Percentiles rank a stretch among this genome's conserved stretches.
Evolutionary conservation across 2,113 vertebrate species (phyloP).

Genomic region (Ornithorhynchus anatinus): DNA sequence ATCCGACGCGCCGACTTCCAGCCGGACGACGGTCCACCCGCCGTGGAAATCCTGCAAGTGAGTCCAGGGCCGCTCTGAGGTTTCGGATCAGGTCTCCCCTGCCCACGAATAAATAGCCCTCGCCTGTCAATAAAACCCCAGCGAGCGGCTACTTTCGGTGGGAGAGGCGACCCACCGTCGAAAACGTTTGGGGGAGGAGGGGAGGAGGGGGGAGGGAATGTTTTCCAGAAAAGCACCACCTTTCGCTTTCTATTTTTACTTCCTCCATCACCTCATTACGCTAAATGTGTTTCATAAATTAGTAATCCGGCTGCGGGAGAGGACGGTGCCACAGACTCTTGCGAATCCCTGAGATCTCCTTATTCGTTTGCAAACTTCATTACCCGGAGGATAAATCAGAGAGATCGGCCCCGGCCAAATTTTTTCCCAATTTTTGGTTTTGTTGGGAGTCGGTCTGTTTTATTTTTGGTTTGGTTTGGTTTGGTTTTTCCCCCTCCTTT

Average conservation of each 20-base stretch:
- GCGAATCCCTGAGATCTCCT: slow-evolving; percentile 70
- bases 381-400: slow-evolving; percentile 76
- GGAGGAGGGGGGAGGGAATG: neutral
- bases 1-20: slow-evolving; percentile 39
- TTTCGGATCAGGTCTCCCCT: slow-evolving; percentile 17
- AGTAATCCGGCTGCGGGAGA: slow-evolving; percentile 72
- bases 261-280: slow-evolving; percentile 69
- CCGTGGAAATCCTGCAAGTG: slow-evolving; percentile 31
- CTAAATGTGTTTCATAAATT: slow-evolving; percentile 82
- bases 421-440: slow-evolving; percentile 48
- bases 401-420: slow-evolving; percentile 68
- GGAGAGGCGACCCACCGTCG: slow-evolving; percentile 31
- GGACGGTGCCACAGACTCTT: slow-evolving; percentile 72
- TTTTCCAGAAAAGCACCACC: neutral
- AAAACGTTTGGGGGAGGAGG: neutral
- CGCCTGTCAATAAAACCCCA: slow-evolving; percentile 30
- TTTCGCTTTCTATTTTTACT: slow-evolving; percentile 72
- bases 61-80: slow-evolving; percentile 23
- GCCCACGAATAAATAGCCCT: slow-evolving; percentile 25
- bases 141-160: neutral
- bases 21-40: slow-evolving; percentile 32
- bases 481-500: slow-evolving; percentile 44
- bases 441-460: slow-evolving; percentile 32
- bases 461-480: slow-evolving; percentile 45
- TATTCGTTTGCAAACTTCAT: slow-evolving; percentile 82